Evolutionary conservation across 1,140 invertebrate genomes (phyloP), one percentile per base, ranked within the genome.

Genomic region (Drosophila tsacasi): DNA sequence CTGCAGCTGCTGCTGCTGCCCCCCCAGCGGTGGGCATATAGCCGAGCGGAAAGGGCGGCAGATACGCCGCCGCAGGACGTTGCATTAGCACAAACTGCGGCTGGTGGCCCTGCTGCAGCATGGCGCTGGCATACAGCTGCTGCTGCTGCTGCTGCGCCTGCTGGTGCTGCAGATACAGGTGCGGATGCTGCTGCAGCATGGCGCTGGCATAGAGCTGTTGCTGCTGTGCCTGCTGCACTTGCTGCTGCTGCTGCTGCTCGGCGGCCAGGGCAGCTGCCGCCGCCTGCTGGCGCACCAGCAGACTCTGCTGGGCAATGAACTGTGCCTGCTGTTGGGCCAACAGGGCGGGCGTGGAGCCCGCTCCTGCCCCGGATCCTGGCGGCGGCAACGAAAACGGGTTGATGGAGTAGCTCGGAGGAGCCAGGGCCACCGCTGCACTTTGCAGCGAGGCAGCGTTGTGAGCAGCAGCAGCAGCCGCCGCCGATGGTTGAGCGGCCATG

Each of bases 321-420:
- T 93, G 92, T 2, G 92, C 92, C 72, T 92, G 91, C 57, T 93
- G 92, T 25, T 93, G 92, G 32, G 92, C 92, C 30, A 93, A 52
- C 27, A 92, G 54, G 0, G 86, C 89, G 3, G 92, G 75, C 65
- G 91, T 93, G 9, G 81, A 42, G 0, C 54, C 54, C 9, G 91
- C 73, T 19, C 65, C 76, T 3, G 79, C 69, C 5, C 72, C 40
- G 10, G 76, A 54, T 32, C 60, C 66, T 3, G 83, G 83, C 9
- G 66, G 82, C 13, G 73, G 91, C 60, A 76, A 67, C 3, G 75
- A 79, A 19, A 79, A 52, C 6, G 89, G 69, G 60, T 81, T 92
- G 30, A 91, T 83, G 4, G 92, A 84, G 58, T 84, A 87, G 15
- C 63, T 79, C 2, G 66, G 81, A 0, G 52, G 81, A 2, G 77